Percentiles rank a stretch among this genome's conserved stretches.
Evolutionary conservation across 2,888 invertebrate genomes (phyloP).

Genomic region (Entomobrya proxima): DNA sequence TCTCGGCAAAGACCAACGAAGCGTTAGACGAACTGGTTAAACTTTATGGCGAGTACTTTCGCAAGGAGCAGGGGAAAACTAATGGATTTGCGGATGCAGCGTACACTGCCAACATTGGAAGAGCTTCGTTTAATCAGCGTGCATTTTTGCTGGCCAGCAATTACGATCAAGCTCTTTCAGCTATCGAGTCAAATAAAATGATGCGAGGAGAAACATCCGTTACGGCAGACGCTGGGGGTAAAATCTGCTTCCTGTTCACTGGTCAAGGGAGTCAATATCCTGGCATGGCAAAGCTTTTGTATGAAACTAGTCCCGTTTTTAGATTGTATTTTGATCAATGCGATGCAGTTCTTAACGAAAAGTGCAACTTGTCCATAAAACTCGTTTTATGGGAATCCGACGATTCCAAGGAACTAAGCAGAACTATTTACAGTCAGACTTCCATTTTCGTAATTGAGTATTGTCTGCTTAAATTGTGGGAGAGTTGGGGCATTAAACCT

Average conservation of each 20-base stretch:
- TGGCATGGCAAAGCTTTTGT: conserved; percentile 59
- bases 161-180: conserved; percentile 3
- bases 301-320: conserved; percentile 54
- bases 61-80: not conserved
- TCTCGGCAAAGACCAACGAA: conserved; percentile 47
- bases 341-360: not conserved
- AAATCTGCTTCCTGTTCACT: conserved; percentile 64
- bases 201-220: not conserved
- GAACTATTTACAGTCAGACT: conserved; percentile 65
- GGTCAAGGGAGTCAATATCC: conserved; percentile 62
- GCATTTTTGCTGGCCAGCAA: conserved; percentile 12
- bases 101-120: conserved; percentile 44
- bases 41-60: conserved; percentile 7
- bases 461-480: conserved; percentile 59
- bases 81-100: conserved; percentile 9
- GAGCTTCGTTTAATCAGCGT: conserved; percentile 30
- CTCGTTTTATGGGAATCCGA: conserved; percentile 16
- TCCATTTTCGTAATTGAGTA: conserved; percentile 68
- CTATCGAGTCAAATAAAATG: not conserved
- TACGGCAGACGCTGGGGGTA: not conserved
- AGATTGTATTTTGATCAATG: conserved; percentile 51
- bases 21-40: conserved; percentile 3
- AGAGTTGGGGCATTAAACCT: conserved; percentile 61
- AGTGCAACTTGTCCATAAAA: conserved; percentile 12
- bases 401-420: not conserved